These are phyloP conservation scores for Drosophila obscura DNA, from an alignment of 1,140 invertebrate species.

Conservation along the genomic window DNA sequence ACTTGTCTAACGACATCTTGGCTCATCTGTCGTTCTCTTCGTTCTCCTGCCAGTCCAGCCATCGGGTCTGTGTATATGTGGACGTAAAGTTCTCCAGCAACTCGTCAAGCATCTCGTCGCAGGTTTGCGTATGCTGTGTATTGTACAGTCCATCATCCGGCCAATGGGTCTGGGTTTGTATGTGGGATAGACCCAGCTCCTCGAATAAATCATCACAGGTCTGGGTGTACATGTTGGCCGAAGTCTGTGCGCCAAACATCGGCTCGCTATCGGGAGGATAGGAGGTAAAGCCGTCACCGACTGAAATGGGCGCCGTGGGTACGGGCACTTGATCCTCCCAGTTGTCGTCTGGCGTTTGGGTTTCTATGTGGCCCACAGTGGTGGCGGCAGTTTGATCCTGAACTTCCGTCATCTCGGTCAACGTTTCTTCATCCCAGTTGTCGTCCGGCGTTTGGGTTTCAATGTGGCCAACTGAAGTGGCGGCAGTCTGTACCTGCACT, in stretches of 20 bases:
- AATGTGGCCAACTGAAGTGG: conserved; percentile 45
- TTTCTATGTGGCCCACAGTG: conserved; percentile 51
- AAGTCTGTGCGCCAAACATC: conserved; percentile 75
- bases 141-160: conserved; percentile 64
- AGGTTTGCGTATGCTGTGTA: conserved; percentile 73
- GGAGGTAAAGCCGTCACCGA: conserved; percentile 12
- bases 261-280: conserved; percentile 45
- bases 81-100: conserved; percentile 73
- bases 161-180: conserved; percentile 87
- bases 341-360: conserved; percentile 53
- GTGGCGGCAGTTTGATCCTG: conserved; percentile 29
- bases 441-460: conserved; percentile 62
- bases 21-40: conserved; percentile 3
- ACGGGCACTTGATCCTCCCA: conserved; percentile 3
- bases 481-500: conserved; percentile 15
- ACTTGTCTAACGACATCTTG: not conserved
- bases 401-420: not conserved
- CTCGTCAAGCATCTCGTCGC: conserved; percentile 68
- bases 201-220: conserved; percentile 85
- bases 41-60: conserved; percentile 62
- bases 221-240: conserved; percentile 86
- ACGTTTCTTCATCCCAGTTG: conserved; percentile 22
- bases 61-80: conserved; percentile 66
- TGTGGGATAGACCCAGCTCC: conserved; percentile 86
- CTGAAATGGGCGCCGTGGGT: not conserved